phyloP scores from a whole-genome alignment of 92 coral and sea anemone genomes.

The Actinernus sp. region DNA sequence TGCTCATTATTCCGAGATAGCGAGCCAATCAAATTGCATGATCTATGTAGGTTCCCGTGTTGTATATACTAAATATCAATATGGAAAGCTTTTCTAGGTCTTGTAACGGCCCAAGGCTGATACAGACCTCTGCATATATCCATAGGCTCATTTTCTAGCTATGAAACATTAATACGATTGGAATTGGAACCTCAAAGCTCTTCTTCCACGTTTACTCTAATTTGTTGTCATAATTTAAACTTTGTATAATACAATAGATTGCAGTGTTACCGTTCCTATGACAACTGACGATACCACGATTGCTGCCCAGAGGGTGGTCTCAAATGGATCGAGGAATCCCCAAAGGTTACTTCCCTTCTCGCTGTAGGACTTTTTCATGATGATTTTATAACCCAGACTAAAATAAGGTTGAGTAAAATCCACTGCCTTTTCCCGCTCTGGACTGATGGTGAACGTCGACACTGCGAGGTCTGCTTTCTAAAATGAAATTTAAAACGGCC shows the following conservation, averaged over 20 bases:
- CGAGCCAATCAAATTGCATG: too few species aligned
- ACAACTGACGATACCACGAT: constrained; percentile 71
- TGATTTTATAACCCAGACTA: constrained; percentile 75
- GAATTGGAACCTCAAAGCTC: too few species aligned
- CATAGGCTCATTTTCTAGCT: too few species aligned
- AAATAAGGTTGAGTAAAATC: constrained; percentile 89
- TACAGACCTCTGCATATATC: too few species aligned
- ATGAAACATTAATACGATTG: too few species aligned
- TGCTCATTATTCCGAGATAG: too few species aligned
- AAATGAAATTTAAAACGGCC: background rate
- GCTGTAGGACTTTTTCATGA: constrained; percentile 74
- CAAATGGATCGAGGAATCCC: constrained; percentile 91
- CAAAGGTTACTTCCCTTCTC: constrained; percentile 66
- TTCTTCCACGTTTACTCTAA: too few species aligned
- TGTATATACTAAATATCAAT: too few species aligned
- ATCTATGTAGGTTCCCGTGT: too few species aligned
- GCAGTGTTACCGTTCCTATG: constrained; percentile 58
- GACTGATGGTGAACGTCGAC: constrained; percentile 82
- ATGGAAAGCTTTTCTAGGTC: too few species aligned
- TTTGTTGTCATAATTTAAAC: too few species aligned
- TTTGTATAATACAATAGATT: background rate
- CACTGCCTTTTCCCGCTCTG: constrained; percentile 76
- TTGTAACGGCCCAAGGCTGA: too few species aligned
- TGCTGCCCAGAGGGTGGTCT: constrained; percentile 76
- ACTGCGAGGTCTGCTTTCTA: constrained; percentile 81